Base-by-base conservation (phyloP, 1,140 invertebrate species). In the Leucophenga varia region DNA sequence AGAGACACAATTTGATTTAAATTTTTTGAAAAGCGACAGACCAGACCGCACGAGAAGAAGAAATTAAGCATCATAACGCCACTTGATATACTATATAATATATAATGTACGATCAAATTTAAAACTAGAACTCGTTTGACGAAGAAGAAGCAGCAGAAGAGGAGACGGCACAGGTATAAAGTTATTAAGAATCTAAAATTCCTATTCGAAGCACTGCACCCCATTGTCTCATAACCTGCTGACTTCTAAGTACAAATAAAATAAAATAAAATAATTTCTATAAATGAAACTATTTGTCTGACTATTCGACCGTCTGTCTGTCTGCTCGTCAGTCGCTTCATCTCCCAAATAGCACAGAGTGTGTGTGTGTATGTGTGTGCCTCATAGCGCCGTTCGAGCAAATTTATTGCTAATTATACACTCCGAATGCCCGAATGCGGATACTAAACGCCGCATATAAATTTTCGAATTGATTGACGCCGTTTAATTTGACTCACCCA, bases 351-450 rank as follows among this genome's bases (percentile, higher is more conserved):
- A 35, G 32, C 32, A 8, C 22, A 25, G 22, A n/a, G n/a, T n/a
- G n/a, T n/a, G n/a, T n/a, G n/a, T n/a, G n/a, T n/a, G n/a, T 3
- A 20, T 16, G 35, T 34, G 16, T 21, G 12, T 28, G 25, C 37
- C 14, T 17, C 21, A 39, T 37, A 47, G 47, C 32, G 39, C 51
- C 21, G 37, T 25, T 36, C 18, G 16, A 35, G 39, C 64, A 67
- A 68, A 67, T 67, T 67, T 67, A 67, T 67, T 56, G 63, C 59
- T 67, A 68, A 67, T 63, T 67, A 64, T 58, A 55, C n/a, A n/a
- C n/a, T n/a, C n/a, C n/a, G n/a, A n/a, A n/a, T 54, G 49, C 38
- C 64, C 54, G 39, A 44, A 3, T 20, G 13, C 8, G 18, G 20
- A 20, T 43, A 59, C 57, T 59, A 59, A 59, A 59, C 48, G 57